Percentiles rank a stretch among this genome's conserved stretches.
Conservation (phyloP, 2,113 vertebrate genomes). For the Gymnorhina tibicen region DNA sequence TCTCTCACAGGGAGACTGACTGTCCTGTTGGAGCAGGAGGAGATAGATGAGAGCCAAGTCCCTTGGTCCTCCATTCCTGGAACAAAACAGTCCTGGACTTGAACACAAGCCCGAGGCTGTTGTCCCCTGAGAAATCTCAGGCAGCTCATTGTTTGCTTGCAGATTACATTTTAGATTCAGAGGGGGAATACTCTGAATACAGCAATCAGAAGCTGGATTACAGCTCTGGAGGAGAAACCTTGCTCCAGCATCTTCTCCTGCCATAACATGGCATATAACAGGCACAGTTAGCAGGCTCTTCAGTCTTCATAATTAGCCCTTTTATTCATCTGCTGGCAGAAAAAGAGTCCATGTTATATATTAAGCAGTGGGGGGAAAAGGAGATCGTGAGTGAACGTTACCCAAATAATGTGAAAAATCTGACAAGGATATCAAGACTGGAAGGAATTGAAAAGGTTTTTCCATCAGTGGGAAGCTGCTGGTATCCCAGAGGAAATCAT, state of each 20-base stretch:
- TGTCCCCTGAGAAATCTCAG: not conserved
- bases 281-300: not conserved
- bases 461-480: slow-evolving; percentile 3
- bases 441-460: not conserved
- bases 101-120: not conserved
- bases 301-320: not conserved
- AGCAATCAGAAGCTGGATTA: not conserved
- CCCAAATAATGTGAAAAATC: not conserved
- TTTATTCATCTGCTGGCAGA: not conserved
- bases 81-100: not conserved
- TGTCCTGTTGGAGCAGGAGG: not conserved
- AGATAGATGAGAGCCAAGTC: not conserved
- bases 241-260: not conserved
- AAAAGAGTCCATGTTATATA: not conserved
- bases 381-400: not conserved
- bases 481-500: slow-evolving; percentile 4
- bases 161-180: not conserved
- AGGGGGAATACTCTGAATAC: not conserved
- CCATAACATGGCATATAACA: accelerated
- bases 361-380: not conserved
- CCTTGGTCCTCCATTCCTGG: not conserved
- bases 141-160: not conserved
- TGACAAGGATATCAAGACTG: not conserved
- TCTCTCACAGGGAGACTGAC: not conserved
- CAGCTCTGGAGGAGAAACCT: not conserved